Evolutionary conservation across 2,113 vertebrate genomes (phyloP).

Genomic region (Ophiodon elongatus): DNA sequence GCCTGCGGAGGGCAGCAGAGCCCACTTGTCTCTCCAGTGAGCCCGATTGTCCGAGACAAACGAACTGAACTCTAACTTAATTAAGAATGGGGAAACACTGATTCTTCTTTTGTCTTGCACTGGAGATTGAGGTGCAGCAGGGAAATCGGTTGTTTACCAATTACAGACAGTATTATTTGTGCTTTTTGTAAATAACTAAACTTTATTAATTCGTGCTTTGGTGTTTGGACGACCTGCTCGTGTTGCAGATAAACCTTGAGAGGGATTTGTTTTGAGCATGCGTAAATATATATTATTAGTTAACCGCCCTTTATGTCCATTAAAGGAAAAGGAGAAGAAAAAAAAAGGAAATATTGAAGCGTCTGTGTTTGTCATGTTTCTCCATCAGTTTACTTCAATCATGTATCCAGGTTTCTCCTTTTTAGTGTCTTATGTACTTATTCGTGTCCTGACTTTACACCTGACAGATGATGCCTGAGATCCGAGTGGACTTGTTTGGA

Average conservation of each 20-base stretch:
- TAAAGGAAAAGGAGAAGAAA: no score
- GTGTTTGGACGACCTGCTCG: background rate
- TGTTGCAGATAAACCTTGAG: background rate
- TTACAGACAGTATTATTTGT: background rate
- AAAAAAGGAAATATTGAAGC: background rate
- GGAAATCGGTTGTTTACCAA: background rate
- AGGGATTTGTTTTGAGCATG: background rate
- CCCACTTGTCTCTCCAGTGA: background rate
- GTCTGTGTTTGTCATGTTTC: background rate
- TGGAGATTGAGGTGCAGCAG: background rate
- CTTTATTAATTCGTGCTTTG: background rate
- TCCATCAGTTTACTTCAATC: background rate
- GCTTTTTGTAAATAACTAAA: background rate
- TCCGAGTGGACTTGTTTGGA: constrained; percentile 92
- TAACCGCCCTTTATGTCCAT: background rate
- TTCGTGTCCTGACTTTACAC: background rate
- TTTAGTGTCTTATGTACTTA: background rate
- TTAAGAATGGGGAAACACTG: background rate
- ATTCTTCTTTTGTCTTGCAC: background rate
- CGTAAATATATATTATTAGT: background rate
- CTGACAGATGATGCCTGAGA: constrained; percentile 96
- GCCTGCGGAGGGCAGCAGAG: constrained; percentile 62
- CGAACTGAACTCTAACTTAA: background rate
- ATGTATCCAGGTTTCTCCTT: background rate
- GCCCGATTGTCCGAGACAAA: background rate